These are phyloP conservation scores for Amblyteles armatorius DNA, from an alignment of 2,888 invertebrate genomes.

Conservation along the genomic window DNA sequence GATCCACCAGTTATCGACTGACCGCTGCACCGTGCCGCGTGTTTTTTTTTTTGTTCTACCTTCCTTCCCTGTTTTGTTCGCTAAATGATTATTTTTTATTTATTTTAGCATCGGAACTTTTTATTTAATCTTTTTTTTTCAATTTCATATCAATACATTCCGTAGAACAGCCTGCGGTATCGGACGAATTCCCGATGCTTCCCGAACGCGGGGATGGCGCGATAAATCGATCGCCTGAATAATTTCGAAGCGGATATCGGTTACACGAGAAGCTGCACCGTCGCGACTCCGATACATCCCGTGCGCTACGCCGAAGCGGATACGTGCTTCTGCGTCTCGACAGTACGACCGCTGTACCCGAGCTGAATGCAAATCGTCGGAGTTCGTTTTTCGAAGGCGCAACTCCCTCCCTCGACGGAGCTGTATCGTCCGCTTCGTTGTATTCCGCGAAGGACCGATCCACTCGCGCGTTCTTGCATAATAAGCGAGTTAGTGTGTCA, in stretches of 20 bases:
- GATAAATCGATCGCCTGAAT: slow-evolving; percentile 42
- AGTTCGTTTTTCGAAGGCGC: slow-evolving; percentile 28
- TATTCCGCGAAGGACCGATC: neutral
- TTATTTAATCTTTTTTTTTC: neutral
- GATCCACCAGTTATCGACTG: neutral
- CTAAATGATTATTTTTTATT: no score
- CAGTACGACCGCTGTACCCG: slow-evolving; percentile 6
- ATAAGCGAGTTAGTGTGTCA: slow-evolving; percentile 55
- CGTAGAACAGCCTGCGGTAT: neutral
- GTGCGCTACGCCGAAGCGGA: neutral
- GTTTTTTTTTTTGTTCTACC: no score
- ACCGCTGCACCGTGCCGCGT: neutral
- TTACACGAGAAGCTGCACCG: slow-evolving; percentile 12
- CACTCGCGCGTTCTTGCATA: neutral
- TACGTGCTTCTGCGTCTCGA: slow-evolving; percentile 1
- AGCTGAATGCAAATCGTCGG: slow-evolving; percentile 54
- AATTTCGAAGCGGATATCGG: slow-evolving; percentile 43
- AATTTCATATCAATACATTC: neutral
- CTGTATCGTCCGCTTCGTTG: neutral
- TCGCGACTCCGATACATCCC: neutral
- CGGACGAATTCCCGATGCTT: neutral
- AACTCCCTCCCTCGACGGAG: no score
- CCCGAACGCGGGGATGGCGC: neutral
- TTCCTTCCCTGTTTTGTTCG: no score
- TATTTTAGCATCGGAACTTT: no score